Evolutionary conservation across 2,888 invertebrate genomes (phyloP).

Genomic region (Stomorhina lunata): DNA sequence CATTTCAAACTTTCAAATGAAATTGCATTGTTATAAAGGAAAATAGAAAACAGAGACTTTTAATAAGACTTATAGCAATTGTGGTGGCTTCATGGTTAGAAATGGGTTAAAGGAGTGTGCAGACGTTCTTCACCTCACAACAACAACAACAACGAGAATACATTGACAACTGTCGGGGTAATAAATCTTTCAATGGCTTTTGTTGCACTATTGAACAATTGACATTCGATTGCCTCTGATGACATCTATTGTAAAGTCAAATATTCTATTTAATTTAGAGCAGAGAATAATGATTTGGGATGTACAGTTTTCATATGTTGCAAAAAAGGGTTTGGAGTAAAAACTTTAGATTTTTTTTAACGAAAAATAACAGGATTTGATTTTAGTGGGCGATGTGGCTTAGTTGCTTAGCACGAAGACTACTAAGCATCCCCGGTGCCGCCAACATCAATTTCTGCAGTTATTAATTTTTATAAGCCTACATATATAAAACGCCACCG

Average conservation of each 20-base stretch:
- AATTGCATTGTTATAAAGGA: slow-evolving; percentile 23
- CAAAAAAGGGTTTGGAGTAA: slow-evolving; percentile 1
- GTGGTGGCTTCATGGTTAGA: slow-evolving; percentile 55
- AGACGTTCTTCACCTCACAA: neutral
- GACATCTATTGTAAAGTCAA: slow-evolving; percentile 51
- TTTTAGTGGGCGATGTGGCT: too few species aligned
- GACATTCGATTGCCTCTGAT: slow-evolving; percentile 56
- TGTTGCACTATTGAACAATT: slow-evolving; percentile 61
- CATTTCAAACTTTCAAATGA: slow-evolving; percentile 44
- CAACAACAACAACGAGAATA: too few species aligned
- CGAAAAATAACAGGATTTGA: too few species aligned
- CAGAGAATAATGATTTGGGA: neutral
- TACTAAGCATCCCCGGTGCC: too few species aligned
- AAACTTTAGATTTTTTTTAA: too few species aligned
- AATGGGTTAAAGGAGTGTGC: slow-evolving; percentile 58
- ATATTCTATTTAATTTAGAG: slow-evolving; percentile 3
- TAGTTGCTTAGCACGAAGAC: too few species aligned
- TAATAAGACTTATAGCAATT: slow-evolving; percentile 1
- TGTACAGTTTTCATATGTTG: neutral
- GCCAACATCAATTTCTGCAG: too few species aligned
- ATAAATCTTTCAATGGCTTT: slow-evolving; percentile 68
- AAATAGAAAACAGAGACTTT: neutral
- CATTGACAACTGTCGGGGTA: slow-evolving; percentile 51
- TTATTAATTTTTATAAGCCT: too few species aligned
- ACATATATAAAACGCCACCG: too few species aligned